phyloP scores from a whole-genome alignment of 1,140 invertebrate genomes.

The Piezodorus guildinii region DNA sequence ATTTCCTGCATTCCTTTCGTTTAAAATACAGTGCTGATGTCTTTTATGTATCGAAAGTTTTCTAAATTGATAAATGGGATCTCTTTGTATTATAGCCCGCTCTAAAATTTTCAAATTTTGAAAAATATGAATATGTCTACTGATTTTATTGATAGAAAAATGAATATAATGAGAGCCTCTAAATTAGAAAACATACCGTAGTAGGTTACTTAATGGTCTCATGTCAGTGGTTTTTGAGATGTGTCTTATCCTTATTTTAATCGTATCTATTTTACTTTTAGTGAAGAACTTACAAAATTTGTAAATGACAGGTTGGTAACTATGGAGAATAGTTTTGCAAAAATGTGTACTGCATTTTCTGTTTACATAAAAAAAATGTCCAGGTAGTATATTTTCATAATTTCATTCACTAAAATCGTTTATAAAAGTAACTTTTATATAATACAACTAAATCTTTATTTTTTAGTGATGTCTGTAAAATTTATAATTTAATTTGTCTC shows the following conservation, averaged over 20 bases:
- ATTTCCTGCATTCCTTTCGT: no score
- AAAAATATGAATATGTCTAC: no score
- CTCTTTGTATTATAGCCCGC: no score
- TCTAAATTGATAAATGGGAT: no score
- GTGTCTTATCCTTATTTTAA: not conserved
- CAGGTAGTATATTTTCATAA: slow-evolving; percentile 36
- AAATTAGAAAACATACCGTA: not conserved
- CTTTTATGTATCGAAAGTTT: no score
- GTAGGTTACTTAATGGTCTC: not conserved
- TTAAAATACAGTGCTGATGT: no score
- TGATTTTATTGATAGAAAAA: not conserved
- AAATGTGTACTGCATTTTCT: slow-evolving; percentile 51
- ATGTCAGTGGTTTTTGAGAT: not conserved
- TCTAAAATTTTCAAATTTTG: no score
- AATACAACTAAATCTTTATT: not conserved
- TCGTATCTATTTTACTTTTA: not conserved
- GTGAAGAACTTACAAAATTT: slow-evolving; percentile 54
- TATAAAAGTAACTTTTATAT: not conserved
- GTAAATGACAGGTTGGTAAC: slow-evolving; percentile 55
- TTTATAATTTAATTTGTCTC: no score
- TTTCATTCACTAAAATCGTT: not conserved
- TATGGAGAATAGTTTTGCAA: slow-evolving; percentile 55
- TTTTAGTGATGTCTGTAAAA: no score
- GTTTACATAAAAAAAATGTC: slow-evolving; percentile 55
- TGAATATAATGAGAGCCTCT: not conserved